phyloP scores from a whole-genome alignment of 1,140 invertebrate genomes.

The Pinna nobilis region DNA sequence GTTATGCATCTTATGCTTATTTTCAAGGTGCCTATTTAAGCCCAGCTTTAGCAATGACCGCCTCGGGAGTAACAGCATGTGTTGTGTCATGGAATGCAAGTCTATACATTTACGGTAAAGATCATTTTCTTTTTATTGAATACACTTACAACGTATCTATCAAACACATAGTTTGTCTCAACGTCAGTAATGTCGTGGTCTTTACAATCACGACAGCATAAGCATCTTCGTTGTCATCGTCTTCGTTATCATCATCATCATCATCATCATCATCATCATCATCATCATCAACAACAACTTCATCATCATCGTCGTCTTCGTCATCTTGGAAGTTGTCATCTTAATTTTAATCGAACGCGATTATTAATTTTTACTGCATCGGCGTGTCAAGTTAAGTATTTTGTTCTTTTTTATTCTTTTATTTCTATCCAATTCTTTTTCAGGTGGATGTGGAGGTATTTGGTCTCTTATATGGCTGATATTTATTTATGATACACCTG shows the following conservation, averaged over 20 bases:
- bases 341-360: too few relatives aligned
- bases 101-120: constrained; percentile 30
- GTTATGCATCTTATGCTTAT: too few relatives aligned
- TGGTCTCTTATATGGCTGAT: constrained; percentile 56
- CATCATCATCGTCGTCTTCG: too few relatives aligned
- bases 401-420: too few relatives aligned
- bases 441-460: constrained; percentile 48
- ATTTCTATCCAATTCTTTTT: neutral
- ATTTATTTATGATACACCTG: constrained; percentile 49
- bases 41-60: constrained; percentile 27
- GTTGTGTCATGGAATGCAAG: constrained; percentile 23
- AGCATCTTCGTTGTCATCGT: too few relatives aligned
- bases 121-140: neutral
- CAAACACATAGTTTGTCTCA: too few relatives aligned
- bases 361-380: neutral
- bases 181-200: neutral
- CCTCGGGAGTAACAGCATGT: constrained; percentile 16
- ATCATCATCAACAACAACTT: neutral
- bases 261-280: neutral
- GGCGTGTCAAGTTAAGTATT: neutral
- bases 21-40: constrained; percentile 30
- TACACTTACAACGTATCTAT: neutral
- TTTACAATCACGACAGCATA: neutral
- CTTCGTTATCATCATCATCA: neutral
- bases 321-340: too few relatives aligned